These are phyloP conservation scores for Crotalus horridus DNA, from an alignment of 2,113 vertebrate genomes.

Conservation along the genomic window DNA sequence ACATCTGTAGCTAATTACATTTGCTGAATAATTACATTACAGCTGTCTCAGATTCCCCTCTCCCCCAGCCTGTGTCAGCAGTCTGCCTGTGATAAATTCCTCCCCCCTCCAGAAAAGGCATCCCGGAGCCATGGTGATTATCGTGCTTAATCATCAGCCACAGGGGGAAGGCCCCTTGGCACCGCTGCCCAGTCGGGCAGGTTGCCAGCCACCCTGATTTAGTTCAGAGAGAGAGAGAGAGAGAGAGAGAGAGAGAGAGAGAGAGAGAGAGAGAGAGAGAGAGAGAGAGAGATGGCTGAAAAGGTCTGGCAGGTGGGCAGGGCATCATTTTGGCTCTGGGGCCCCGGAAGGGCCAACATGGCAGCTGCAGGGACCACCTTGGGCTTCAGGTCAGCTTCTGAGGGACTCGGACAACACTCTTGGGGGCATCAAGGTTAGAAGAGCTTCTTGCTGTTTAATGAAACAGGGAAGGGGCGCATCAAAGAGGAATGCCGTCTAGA, in stretches of 20 bases:
- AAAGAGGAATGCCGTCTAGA: neutral
- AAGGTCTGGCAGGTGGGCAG: constrained; percentile 30
- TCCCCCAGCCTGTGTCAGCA: constrained; percentile 45
- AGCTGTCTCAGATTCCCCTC: constrained; percentile 15
- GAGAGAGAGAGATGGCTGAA: constrained; percentile 73
- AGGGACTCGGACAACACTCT: neutral
- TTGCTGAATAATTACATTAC: constrained; percentile 63
- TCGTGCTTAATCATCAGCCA: constrained; percentile 61
- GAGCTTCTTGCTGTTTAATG: neutral
- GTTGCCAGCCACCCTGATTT: constrained; percentile 73
- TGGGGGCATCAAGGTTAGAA: neutral
- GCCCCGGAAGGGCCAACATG: neutral
- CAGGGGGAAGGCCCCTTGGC: constrained; percentile 47
- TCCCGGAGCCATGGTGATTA: constrained; percentile 54
- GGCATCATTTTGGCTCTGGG: constrained; percentile 49
- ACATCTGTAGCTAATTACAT: constrained; percentile 67
- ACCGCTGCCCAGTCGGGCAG: constrained; percentile 69
- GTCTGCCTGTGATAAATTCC: constrained; percentile 63
- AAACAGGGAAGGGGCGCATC: neutral
- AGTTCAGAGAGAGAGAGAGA: constrained; percentile 52
- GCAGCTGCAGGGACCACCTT: neutral
- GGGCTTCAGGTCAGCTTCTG: neutral
- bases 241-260: constrained; percentile 61
- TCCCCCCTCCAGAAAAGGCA: constrained; percentile 39
- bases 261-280: constrained; percentile 40